phyloP scores from a whole-genome alignment of 2,113 vertebrate genomes.

The Danio rerio region GRCz12tu NC_133188.1:45686001-45686500 shows the following conservation, averaged over 20 bases:
- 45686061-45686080: no score
- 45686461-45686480: constrained; percentile 64
- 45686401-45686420: constrained; percentile 58
- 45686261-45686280: background rate
- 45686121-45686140: no score
- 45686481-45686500: constrained; percentile 61
- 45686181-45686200: no score
- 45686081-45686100: no score
- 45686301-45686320: constrained; percentile 54
- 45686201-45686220: no score
- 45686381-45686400: constrained; percentile 40
- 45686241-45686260: background rate
- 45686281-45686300: constrained; percentile 6
- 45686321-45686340: constrained; percentile 49
- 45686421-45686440: constrained; percentile 69
- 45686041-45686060: no score
- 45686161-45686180: no score
- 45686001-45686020: no score
- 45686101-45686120: no score
- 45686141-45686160: no score
- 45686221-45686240: no score
- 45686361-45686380: constrained; percentile 22
- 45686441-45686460: constrained; percentile 70
- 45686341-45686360: constrained; percentile 5
- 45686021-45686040: no score